Percentiles rank a stretch among this genome's conserved stretches.
These are phyloP conservation scores for Cheilinus undulatus DNA, from an alignment of 2,113 vertebrate species.

Conservation along the genomic window DNA sequence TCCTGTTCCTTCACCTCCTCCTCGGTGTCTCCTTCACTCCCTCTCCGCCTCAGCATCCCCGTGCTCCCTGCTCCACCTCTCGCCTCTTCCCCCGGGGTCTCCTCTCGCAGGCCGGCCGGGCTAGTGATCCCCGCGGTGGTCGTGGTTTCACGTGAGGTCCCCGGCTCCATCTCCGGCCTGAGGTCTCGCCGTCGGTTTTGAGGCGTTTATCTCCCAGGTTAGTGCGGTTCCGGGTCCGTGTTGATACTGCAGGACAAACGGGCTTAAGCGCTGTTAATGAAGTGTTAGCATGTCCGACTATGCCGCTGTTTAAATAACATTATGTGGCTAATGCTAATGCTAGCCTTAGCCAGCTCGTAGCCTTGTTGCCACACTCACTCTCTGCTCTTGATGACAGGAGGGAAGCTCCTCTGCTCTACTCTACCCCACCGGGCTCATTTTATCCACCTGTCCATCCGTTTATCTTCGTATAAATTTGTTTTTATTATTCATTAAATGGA, in stretches of 20 bases:
- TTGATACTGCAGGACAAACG: too few species aligned
- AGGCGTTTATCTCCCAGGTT: neutral
- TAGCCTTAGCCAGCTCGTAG: neutral
- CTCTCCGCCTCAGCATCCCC: conserved; percentile 35
- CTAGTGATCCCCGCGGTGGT: conserved; percentile 50
- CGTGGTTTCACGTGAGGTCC: conserved; percentile 71
- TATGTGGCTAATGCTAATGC: neutral
- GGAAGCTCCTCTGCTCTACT: too few species aligned
- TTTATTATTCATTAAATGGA: too few species aligned
- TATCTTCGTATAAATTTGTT: too few species aligned
- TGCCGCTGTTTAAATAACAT: neutral
- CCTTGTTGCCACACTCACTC: neutral
- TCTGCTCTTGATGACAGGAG: neutral
- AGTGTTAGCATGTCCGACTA: neutral
- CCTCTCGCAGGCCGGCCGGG: conserved; percentile 59
- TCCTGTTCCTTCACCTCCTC: conserved; percentile 30
- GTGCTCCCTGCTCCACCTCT: conserved; percentile 37
- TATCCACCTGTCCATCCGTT: neutral
- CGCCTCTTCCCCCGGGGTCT: conserved; percentile 76
- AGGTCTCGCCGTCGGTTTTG: neutral
- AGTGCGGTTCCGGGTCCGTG: neutral
- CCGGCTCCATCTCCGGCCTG: conserved; percentile 80
- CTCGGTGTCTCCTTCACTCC: conserved; percentile 11
- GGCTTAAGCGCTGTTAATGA: neutral
- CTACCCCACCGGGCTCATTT: neutral